phyloP scores from a whole-genome alignment of 2,113 vertebrate genomes.

The Ammodytes dubius region DNA sequence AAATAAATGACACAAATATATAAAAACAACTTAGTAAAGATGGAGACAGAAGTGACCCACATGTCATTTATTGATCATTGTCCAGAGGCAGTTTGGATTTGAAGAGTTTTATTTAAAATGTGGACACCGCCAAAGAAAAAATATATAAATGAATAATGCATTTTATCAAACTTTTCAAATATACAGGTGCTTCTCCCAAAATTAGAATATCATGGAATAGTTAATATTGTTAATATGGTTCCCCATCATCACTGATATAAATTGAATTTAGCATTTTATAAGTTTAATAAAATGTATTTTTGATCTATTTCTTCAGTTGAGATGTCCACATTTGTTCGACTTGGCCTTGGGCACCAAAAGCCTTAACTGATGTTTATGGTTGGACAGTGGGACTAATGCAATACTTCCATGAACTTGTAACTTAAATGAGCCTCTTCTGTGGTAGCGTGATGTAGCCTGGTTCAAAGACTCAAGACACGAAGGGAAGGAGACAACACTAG shows the following conservation, averaged over 20 bases:
- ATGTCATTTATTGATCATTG: neutral
- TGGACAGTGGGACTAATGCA: neutral
- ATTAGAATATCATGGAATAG: no score
- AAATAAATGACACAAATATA: neutral
- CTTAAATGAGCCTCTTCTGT: neutral
- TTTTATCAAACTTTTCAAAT: no score
- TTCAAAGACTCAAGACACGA: neutral
- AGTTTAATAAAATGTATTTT: neutral
- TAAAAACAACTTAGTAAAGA: neutral
- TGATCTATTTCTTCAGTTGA: no score
- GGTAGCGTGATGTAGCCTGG: neutral
- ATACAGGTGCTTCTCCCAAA: no score
- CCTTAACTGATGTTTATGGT: neutral
- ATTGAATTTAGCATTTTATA: no score
- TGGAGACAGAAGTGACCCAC: neutral
- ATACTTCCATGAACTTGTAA: neutral
- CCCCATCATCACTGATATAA: no score
- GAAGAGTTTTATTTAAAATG: no score
- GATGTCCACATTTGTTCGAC: no score
- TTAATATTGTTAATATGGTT: no score
- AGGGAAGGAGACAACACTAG: neutral
- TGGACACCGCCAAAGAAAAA: neutral
- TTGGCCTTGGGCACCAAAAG: neutral
- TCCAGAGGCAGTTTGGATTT: neutral
- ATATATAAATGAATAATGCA: neutral